These are phyloP conservation scores for Mythimna albipuncta DNA, from an alignment of 2,888 invertebrate genomes.

Conservation along the genomic window DNA sequence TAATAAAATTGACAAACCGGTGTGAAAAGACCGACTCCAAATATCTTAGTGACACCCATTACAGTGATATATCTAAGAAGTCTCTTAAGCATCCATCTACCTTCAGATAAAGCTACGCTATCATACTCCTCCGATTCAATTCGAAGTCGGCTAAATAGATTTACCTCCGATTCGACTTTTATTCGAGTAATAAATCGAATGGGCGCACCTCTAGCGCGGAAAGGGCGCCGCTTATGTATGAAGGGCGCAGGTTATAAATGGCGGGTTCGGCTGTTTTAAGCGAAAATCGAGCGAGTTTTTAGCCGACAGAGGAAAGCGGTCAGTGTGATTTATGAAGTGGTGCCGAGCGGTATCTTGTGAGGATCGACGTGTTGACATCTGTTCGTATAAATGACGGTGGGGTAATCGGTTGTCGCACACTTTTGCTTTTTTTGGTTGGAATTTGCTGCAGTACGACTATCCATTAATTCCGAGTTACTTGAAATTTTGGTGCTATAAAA, in stretches of 20 bases:
- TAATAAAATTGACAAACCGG: not conserved
- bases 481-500: not conserved
- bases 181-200: conserved; percentile 58
- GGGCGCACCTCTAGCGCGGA: conserved; percentile 55
- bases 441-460: not conserved
- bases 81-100: conserved; percentile 25
- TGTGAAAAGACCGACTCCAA: not conserved
- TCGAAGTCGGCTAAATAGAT: conserved; percentile 55
- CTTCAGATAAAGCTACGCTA: conserved; percentile 29
- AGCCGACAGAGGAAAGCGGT: conserved; percentile 53
- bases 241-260: conserved; percentile 68
- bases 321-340: conserved; percentile 61
- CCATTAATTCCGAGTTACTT: not conserved
- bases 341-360: conserved; percentile 52
- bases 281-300: conserved; percentile 62
- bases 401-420: not conserved
- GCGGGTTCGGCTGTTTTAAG: conserved; percentile 60
- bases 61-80: conserved; percentile 6
- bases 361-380: conserved; percentile 55
- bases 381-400: conserved; percentile 33
- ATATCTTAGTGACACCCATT: conserved; percentile 1
- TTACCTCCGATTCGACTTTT: conserved; percentile 57
- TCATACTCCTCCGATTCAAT: conserved; percentile 49
- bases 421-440: not conserved
- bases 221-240: conserved; percentile 71